Percentiles rank a stretch among this genome's conserved stretches.
Conservation (phyloP, 37 sponge, comb jelly and placozoan genomes). For the Trichoplax adhaerens region DNA sequence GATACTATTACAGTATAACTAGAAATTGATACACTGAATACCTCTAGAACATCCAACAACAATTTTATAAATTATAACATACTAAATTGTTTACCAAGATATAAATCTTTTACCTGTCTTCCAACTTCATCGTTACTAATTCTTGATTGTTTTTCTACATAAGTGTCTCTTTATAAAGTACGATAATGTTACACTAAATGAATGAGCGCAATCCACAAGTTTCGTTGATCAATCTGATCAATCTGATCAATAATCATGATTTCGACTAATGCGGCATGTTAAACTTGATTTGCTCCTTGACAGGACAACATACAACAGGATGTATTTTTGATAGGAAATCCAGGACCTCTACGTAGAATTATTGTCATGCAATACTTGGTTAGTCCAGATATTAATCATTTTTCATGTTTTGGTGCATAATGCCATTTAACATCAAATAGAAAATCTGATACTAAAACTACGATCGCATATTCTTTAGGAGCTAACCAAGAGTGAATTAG, state of each 20-base stretch:
- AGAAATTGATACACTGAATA: not conserved
- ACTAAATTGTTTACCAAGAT: no score
- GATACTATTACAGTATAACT: not conserved
- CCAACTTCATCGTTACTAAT: slow-evolving; percentile 3
- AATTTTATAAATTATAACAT: no score
- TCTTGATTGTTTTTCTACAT: slow-evolving; percentile 4
- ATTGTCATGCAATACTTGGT: slow-evolving; percentile 57
- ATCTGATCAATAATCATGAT: not conserved
- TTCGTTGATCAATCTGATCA: not conserved
- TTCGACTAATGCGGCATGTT: not conserved
- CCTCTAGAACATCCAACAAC: no score
- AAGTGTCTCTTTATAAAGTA: not conserved
- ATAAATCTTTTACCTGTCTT: not conserved
- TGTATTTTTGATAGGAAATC: slow-evolving; percentile 70
- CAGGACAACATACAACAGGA: slow-evolving; percentile 66
- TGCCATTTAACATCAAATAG: not conserved
- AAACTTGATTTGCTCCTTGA: not conserved
- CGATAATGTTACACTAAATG: no score
- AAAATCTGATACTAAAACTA: not conserved
- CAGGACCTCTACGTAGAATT: slow-evolving; percentile 45
- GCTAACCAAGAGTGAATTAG: slow-evolving; percentile 54
- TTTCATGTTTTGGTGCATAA: not conserved
- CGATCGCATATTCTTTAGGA: slow-evolving; percentile 19
- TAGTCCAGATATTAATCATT: not conserved
- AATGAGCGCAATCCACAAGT: no score